Evolutionary conservation across 2,797 vertebrate genomes (phyloP).

Genomic region (Rhinella marina): DNA sequence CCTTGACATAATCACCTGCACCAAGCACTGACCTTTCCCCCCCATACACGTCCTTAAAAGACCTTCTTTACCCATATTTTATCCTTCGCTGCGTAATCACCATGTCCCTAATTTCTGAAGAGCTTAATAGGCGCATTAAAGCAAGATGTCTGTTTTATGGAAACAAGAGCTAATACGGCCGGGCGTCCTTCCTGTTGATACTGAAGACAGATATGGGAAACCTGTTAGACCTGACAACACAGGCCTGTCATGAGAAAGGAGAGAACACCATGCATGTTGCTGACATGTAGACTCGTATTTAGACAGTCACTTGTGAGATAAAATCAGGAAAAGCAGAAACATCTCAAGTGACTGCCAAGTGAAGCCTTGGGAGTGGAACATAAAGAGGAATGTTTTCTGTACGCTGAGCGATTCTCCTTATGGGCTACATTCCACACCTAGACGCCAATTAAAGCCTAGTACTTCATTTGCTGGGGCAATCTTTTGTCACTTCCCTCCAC

Average conservation of each 20-base stretch:
- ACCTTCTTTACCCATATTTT: neutral
- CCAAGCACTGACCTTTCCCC: too few species aligned
- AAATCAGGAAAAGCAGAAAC: slow-evolving; percentile 35
- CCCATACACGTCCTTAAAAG: neutral
- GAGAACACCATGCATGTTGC: neutral
- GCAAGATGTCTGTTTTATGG: slow-evolving; percentile 6
- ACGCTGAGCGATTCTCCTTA: slow-evolving; percentile 6
- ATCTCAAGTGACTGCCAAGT: slow-evolving; percentile 35
- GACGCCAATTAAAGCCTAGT: slow-evolving; percentile 5
- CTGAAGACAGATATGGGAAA: slow-evolving; percentile 31
- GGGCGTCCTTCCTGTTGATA: slow-evolving; percentile 37
- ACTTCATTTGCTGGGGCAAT: slow-evolving; percentile 18
- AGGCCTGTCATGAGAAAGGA: neutral
- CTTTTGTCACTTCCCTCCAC: slow-evolving; percentile 24
- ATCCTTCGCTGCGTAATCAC: neutral
- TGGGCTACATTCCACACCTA: slow-evolving; percentile 45
- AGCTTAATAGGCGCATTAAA: neutral
- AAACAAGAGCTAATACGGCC: slow-evolving; percentile 3
- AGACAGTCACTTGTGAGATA: slow-evolving; percentile 23
- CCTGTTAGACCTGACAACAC: slow-evolving; percentile 29
- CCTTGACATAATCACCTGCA: neutral
- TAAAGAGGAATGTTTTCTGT: slow-evolving; percentile 5
- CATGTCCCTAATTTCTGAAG: neutral
- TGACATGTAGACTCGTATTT: neutral
- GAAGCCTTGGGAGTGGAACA: neutral